Base-by-base conservation (phyloP, 2,797 vertebrate genomes). In the Myotis planiceps region DNA sequence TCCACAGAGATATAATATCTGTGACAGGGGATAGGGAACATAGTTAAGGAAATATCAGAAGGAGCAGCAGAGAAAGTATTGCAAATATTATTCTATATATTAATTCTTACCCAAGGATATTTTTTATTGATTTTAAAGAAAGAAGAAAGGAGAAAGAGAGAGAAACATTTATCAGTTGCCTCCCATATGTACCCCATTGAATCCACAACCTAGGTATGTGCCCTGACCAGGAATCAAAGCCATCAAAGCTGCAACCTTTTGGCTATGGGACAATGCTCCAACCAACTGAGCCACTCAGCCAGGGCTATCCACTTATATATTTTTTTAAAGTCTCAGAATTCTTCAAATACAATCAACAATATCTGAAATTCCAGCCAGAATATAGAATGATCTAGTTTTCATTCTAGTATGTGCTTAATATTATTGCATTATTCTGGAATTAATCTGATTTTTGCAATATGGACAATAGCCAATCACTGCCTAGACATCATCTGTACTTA, bases 401-500 rank as follows among this genome's bases (percentile, higher is more conserved):
- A 51, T 86, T 69, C 49, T 34, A 34, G 15, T 68, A 16, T 60
- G 47, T 75, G 37, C 6, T 89, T 90, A 82, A 47, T 72, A 71
- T 88, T 71, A 51, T 78, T 91, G 68, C 71, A 8, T 86, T 76
- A 9, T 82, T 95, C 65, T 85, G 18, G 74, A 84, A 92, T 93
- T 93, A 49, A 89, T 79, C n/a, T 47, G 19, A 65, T 39, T 90
- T 92, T 93, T 39, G 90, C 42, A 90, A 45, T 16, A 82, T 51
- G 47, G 7, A 49, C 37, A 82, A 49, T 63, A 94, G 23, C 72
- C n/a, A 81, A 27, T 80, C n/a, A 78, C 68, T 92, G 78, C 42
- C 53, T 84, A 85, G 76, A 81, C 21, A 49, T 95, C 58, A 45
- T 49, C 58, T 49, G 39, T 80, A 45, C 49, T 92, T 69, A 83